A percentile compares a stretch with the other conserved stretches of the same genome.
These are phyloP conservation scores for Deroptyus accipitrinus DNA, from an alignment of 2,113 vertebrate genomes.

Conservation along the genomic window DNA sequence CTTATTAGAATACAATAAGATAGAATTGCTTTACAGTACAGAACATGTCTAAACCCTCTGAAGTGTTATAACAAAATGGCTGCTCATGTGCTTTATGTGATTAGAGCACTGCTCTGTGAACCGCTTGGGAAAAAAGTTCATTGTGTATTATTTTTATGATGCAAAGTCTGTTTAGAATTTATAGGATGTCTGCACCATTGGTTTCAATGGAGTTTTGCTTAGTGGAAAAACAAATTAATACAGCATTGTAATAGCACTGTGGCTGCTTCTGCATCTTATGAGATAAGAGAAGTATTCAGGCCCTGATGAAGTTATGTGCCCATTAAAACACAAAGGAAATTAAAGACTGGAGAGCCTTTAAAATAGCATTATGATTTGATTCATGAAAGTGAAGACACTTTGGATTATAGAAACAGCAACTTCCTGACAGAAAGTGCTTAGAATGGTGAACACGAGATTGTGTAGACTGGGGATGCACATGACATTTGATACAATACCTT, in stretches of 20 bases:
- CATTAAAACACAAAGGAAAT: background rate
- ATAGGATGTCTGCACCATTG: background rate
- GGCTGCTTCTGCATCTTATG: conserved; percentile 10
- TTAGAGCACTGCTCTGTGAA: background rate
- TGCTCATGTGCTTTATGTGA: background rate
- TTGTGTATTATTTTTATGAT: background rate
- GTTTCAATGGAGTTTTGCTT: background rate
- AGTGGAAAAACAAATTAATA: background rate
- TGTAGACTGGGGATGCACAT: background rate
- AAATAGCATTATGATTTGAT: background rate
- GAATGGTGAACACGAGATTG: background rate
- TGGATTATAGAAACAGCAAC: background rate
- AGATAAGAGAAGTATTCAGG: background rate
- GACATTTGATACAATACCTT: background rate
- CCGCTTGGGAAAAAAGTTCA: background rate
- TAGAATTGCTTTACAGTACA: background rate
- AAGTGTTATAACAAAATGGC: background rate
- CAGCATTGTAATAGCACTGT: background rate
- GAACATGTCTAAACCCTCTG: background rate
- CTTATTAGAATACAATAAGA: background rate
- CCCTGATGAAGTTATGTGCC: background rate
- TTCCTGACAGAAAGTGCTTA: background rate
- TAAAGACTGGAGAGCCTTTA: background rate
- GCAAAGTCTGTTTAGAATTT: background rate
- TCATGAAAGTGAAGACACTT: background rate